These are phyloP conservation scores for Leguminivora glycinivorella DNA, from an alignment of 1,140 invertebrate species.

Conservation along the genomic window DNA sequence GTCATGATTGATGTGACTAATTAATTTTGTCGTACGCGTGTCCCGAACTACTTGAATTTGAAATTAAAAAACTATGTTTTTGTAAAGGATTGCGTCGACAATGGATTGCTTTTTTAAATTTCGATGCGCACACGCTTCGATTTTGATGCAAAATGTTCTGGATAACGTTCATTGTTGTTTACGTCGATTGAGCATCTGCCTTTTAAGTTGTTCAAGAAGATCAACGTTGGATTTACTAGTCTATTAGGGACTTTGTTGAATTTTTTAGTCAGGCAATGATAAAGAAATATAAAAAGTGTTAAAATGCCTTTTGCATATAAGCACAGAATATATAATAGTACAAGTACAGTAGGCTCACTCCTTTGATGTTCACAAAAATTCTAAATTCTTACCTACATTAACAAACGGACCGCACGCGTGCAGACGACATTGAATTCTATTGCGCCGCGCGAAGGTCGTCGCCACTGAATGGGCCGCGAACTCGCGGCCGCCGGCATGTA, in stretches of 20 bases:
- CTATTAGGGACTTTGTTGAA: background rate
- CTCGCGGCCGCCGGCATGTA: too few species aligned
- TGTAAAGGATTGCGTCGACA: conserved; percentile 33
- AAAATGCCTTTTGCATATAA: too few species aligned
- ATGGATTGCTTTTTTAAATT: conserved; percentile 45
- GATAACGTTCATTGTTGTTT: background rate
- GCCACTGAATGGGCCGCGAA: too few species aligned
- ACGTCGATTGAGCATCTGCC: conserved; percentile 14
- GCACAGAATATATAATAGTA: too few species aligned
- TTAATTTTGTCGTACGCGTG: conserved; percentile 70
- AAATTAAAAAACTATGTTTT: conserved; percentile 55
- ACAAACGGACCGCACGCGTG: too few species aligned
- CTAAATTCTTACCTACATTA: too few species aligned
- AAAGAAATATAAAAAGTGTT: too few species aligned
- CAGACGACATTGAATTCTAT: too few species aligned
- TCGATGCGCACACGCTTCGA: conserved; percentile 15
- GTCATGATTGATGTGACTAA: conserved; percentile 75
- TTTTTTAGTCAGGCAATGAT: background rate
- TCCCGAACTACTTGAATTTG: conserved; percentile 60
- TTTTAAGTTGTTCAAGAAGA: background rate
- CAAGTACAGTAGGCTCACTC: too few species aligned
- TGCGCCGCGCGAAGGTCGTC: too few species aligned
- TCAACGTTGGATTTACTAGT: background rate
- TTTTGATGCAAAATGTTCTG: conserved; percentile 19
- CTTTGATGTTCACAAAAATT: too few species aligned